These are phyloP conservation scores for Endomychus coccineus DNA, from an alignment of 2,888 invertebrate genomes.

Conservation along the genomic window DNA sequence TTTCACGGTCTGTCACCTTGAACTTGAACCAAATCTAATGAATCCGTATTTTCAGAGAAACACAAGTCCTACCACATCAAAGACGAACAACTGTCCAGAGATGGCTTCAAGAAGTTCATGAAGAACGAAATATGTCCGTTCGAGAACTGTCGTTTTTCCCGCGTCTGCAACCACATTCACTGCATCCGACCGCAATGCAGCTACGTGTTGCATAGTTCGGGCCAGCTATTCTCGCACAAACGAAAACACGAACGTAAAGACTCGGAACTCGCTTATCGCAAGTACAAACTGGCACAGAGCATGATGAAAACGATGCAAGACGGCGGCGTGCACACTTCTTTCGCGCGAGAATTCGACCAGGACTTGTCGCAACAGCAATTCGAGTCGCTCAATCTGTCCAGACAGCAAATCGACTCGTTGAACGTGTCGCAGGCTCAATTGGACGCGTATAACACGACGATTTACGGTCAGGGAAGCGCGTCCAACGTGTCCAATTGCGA, in stretches of 20 bases:
- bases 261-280: conserved; percentile 80
- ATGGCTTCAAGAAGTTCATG: conserved; percentile 98
- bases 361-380: conserved; percentile 36
- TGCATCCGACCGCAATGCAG: conserved; percentile 93
- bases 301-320: conserved; percentile 53
- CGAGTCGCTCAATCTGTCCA: conserved; percentile 11
- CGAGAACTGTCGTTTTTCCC: conserved; percentile 85
- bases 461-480: conserved; percentile 33
- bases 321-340: conserved; percentile 43
- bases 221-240: conserved; percentile 95
- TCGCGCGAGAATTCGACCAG: conserved; percentile 48
- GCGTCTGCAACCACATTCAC: conserved; percentile 96
- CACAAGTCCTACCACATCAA: conserved; percentile 98
- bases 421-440: conserved; percentile 29
- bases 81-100: conserved; percentile 89
- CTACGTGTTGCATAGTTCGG: conserved; percentile 93
- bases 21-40: not conserved
- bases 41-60: conserved; percentile 61
- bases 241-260: conserved; percentile 94
- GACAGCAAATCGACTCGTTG: conserved; percentile 37
- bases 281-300: conserved; percentile 56
- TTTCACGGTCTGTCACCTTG: conserved; percentile 2
- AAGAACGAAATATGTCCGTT: conserved; percentile 93
- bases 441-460: conserved; percentile 25
- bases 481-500: conserved; percentile 42